phyloP scores from a whole-genome alignment of 92 coral and sea anemone species.

The Blastomussa wellsi region DNA sequence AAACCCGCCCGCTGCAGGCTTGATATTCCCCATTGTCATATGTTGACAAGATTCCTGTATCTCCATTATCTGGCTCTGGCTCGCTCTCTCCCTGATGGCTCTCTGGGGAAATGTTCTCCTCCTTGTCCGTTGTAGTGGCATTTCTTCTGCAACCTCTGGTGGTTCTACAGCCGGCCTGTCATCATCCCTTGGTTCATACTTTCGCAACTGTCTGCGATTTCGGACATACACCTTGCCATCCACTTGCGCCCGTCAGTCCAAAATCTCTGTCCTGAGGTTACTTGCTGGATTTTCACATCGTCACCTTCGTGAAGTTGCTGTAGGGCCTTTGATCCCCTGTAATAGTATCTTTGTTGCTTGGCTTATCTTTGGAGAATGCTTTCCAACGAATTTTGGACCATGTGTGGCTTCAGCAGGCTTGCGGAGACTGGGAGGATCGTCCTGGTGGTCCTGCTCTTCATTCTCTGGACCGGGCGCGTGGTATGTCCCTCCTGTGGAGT shows the following conservation, averaged over 20 bases:
- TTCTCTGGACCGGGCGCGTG: slow-evolving; percentile 9
- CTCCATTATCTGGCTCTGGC: background rate
- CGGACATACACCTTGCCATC: background rate
- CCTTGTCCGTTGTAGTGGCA: background rate
- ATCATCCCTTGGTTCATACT: background rate
- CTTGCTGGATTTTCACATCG: background rate
- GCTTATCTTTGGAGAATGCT: background rate
- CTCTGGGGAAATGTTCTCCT: background rate
- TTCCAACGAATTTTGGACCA: background rate
- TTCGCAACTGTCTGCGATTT: background rate
- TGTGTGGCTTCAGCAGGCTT: slow-evolving; percentile 1
- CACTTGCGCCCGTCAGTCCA: background rate
- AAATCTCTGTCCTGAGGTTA: background rate
- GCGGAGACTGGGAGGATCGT: background rate
- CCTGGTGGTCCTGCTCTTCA: slow-evolving; percentile 7
- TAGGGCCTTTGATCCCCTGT: background rate
- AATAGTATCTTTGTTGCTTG: background rate
- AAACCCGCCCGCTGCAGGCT: slow-evolving; percentile 1
- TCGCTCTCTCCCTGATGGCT: background rate
- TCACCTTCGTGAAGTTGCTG: background rate
- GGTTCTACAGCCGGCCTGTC: background rate
- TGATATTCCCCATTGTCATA: background rate
- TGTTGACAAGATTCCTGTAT: background rate
- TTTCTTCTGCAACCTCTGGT: background rate
- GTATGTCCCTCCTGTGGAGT: background rate